Evolutionary conservation across 2,797 vertebrate species (phyloP).

Genomic region (Sandelia bainsii): DNA sequence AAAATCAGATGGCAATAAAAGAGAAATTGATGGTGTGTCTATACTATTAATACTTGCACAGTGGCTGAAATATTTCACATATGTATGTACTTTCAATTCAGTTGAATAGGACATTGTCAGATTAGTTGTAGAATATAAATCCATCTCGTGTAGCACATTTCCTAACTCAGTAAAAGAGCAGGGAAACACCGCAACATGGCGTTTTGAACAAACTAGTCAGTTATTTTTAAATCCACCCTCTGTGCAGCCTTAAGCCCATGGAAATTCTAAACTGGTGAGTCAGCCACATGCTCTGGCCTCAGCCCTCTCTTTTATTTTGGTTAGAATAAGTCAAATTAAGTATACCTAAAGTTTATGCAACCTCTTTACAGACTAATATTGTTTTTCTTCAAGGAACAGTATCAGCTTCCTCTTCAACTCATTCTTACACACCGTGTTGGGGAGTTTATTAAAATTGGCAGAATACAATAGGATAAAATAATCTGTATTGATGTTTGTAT

Average conservation of each 20-base stretch:
- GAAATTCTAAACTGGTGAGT: constrained; percentile 60
- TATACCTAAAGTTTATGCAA: not conserved
- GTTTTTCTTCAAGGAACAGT: not conserved
- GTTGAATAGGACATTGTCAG: constrained; percentile 42
- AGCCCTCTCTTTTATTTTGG: constrained; percentile 27
- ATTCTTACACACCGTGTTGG: not conserved
- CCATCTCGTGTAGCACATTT: constrained; percentile 10
- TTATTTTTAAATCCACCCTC: constrained; percentile 63
- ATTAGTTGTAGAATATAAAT: constrained; percentile 40
- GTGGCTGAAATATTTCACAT: constrained; percentile 26
- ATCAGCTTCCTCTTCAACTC: not conserved
- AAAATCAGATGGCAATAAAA: constrained; percentile 54
- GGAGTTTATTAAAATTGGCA: constrained; percentile 11
- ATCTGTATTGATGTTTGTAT: constrained; percentile 3
- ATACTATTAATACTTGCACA: constrained; percentile 36
- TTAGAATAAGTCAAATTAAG: constrained; percentile 12
- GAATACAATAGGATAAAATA: constrained; percentile 9
- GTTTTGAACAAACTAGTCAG: constrained; percentile 52
- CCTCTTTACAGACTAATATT: not conserved
- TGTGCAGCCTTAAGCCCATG: constrained; percentile 46
- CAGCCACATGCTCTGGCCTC: constrained; percentile 38
- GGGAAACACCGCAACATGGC: constrained; percentile 35
- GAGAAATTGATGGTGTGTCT: constrained; percentile 45
- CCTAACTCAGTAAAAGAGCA: constrained; percentile 8
- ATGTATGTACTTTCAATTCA: constrained; percentile 17